phyloP scores from a whole-genome alignment of 2,888 invertebrate species.

The Eulithis prunata region DNA sequence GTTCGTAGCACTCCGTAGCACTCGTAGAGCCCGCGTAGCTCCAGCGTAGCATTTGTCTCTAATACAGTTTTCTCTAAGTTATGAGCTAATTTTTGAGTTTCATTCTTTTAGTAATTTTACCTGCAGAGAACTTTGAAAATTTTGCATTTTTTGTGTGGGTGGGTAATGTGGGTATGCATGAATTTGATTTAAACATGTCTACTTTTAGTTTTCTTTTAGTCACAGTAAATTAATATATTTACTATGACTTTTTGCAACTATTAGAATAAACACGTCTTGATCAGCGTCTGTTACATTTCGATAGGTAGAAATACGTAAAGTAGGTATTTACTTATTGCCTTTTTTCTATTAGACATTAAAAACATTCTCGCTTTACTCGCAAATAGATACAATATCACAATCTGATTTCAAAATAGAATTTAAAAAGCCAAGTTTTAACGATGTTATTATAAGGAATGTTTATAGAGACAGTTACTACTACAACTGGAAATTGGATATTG shows the following conservation, averaged over 20 bases:
- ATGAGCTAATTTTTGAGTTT: slow-evolving; percentile 55
- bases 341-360: too few relatives aligned
- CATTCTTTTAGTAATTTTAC: slow-evolving; percentile 40
- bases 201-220: too few relatives aligned
- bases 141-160: not conserved
- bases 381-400: slow-evolving; percentile 2
- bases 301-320: not conserved
- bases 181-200: too few relatives aligned
- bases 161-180: too few relatives aligned
- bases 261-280: too few relatives aligned
- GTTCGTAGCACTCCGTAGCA: slow-evolving; percentile 52
- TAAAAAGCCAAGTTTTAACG: slow-evolving; percentile 26
- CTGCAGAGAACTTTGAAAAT: slow-evolving; percentile 1
- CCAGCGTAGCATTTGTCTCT: slow-evolving; percentile 55
- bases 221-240: too few relatives aligned
- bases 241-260: too few relatives aligned
- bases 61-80: slow-evolving; percentile 54
- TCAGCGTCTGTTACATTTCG: too few relatives aligned
- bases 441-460: slow-evolving; percentile 31
- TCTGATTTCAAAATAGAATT: slow-evolving; percentile 21
- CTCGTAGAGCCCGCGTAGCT: slow-evolving; percentile 37
- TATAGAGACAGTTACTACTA: slow-evolving; percentile 32
- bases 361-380: too few relatives aligned
- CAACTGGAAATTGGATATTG: slow-evolving; percentile 33
- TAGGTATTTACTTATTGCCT: not conserved